A percentile compares a stretch with the other conserved stretches of the same genome.
Conservation (phyloP, 2,113 vertebrate species). For the Solea senegalensis region DNA sequence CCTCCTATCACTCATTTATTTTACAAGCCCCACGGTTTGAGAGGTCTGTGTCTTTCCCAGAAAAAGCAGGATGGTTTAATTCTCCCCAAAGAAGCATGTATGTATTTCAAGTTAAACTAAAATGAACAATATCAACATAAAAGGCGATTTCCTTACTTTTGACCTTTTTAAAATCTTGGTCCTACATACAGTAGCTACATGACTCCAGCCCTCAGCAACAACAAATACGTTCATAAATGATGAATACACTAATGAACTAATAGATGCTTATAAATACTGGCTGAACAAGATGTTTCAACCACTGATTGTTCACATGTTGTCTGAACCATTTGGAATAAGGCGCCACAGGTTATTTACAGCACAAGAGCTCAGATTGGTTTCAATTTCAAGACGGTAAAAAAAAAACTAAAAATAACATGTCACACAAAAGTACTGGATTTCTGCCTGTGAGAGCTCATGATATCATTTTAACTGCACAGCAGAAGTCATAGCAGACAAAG, state of each 20-base stretch:
- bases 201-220: too few species aligned
- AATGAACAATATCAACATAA: neutral
- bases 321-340: constrained; percentile 1
- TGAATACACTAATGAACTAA: too few species aligned
- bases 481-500: neutral
- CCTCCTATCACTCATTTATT: constrained; percentile 11
- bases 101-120: neutral
- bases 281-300: neutral
- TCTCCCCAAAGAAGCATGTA: neutral
- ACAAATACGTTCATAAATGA: too few species aligned
- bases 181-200: too few species aligned
- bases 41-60: constrained; percentile 24
- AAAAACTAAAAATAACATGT: constrained; percentile 49
- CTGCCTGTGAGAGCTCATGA: neutral
- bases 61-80: constrained; percentile 5
- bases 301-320: constrained; percentile 3
- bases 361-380: constrained; percentile 11
- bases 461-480: neutral
- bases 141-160: too few species aligned
- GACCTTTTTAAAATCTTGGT: too few species aligned
- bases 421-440: constrained; percentile 39
- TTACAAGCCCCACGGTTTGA: constrained; percentile 9
- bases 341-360: constrained; percentile 8
- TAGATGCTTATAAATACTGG: neutral
- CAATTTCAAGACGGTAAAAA: constrained; percentile 6